These are phyloP conservation scores for Xenopus tropicalis DNA, from an alignment of 2,113 vertebrate species.

Conservation along the genomic window UCB_Xtro_10.0 CM004444.2:120533501-120534000, in stretches of 20 bases:
- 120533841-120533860: slow-evolving; percentile 87
- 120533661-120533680: slow-evolving; percentile 65
- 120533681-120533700: slow-evolving; percentile 70
- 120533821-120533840: slow-evolving; percentile 58
- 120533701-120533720: slow-evolving; percentile 71
- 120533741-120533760: slow-evolving; percentile 95
- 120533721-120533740: slow-evolving; percentile 92
- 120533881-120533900: slow-evolving; percentile 88
- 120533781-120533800: slow-evolving; percentile 88
- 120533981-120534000: background rate
- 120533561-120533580: too few species aligned
- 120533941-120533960: slow-evolving; percentile 96
- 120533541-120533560: too few species aligned
- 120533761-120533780: slow-evolving; percentile 93
- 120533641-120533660: slow-evolving; percentile 53
- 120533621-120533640: slow-evolving; percentile 47
- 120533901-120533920: slow-evolving; percentile 87
- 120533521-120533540: too few species aligned
- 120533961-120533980: slow-evolving; percentile 4
- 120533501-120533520: too few species aligned
- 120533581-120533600: too few species aligned
- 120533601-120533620: too few species aligned
- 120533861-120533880: slow-evolving; percentile 88
- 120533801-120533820: slow-evolving; percentile 88
- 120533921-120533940: slow-evolving; percentile 83